Evolutionary conservation across 2,113 vertebrate species (phyloP), one percentile per base, ranked within the genome.

Genomic region (Oryzias woworae): DNA sequence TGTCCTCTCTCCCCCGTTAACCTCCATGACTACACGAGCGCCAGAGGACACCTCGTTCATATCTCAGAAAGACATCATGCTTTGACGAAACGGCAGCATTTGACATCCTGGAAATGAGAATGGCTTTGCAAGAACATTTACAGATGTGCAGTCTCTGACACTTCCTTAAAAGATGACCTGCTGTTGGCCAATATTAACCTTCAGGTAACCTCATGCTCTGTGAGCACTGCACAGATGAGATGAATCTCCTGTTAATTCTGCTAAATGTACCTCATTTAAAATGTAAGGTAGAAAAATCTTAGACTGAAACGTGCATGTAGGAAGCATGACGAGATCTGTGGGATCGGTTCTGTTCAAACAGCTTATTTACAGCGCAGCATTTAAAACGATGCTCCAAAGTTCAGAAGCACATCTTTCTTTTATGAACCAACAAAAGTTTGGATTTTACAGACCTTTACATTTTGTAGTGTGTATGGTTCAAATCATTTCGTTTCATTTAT

Each of bases 81-180:
- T 20, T 20, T 48, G 47, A 48, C 47, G 20, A 20, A 48, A 18
- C n/a, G 18, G 47, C n/a, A 48, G n/a, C 16, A 20, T 48, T 8
- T 48, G 47, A 48, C 47, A 48, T 18, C n/a, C 47, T 20, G 47
- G n/a, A 48, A 20, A 48, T 48, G 47, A 48, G 47, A 48, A 48
- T 48, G 47, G 6, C 5, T 48, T 20, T 48, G 20, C 8, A n/a
- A 12, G 16, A 10, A 48, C 47, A 48, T 48, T 48, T 48, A 48
- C 47, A 48, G 47, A 48, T 48, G 47, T 48, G 20, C 47, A 20
- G 47, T 4, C 47, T 7, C 18, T 18, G n/a, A 7, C 20, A 18
- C 47, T 20, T 48, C 17, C 8, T 10, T 48, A 18, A 13, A 48
- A 48, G 36, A 48, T 17, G 47, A 48, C 18, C 47, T 10, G 20